Evolutionary conservation across 2,797 vertebrate genomes (phyloP).

Genomic region (Hylomyscus alleni): DNA sequence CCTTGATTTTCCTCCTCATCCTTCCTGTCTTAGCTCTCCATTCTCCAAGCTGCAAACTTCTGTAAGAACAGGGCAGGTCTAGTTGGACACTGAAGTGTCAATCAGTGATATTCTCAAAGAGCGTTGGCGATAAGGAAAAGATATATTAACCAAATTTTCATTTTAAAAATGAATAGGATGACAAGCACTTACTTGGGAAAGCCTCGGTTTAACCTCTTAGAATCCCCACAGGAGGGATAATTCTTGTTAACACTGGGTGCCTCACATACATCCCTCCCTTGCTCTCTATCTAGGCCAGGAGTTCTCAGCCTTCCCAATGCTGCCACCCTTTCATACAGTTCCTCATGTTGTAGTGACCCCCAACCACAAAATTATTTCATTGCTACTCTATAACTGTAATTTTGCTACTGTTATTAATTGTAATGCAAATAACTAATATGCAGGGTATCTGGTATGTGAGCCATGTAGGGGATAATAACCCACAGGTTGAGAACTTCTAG

Average conservation of each 20-base stretch:
- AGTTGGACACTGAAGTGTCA: not conserved
- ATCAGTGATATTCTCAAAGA: not conserved
- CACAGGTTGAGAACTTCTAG: not conserved
- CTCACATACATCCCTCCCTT: accelerated
- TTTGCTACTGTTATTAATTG: not conserved
- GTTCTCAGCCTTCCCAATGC: not conserved
- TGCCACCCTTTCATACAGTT: not conserved
- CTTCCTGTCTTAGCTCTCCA: not conserved
- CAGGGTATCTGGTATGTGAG: too few species aligned
- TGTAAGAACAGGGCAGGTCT: not conserved
- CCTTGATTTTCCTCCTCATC: not conserved
- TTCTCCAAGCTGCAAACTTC: not conserved
- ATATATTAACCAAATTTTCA: not conserved
- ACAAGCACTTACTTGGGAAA: not conserved
- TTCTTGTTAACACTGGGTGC: not conserved
- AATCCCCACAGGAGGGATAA: not conserved
- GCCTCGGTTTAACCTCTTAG: not conserved
- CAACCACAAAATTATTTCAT: not conserved
- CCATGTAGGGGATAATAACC: not conserved
- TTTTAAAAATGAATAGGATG: not conserved
- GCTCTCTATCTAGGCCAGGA: not conserved
- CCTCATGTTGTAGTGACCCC: not conserved
- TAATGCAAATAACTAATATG: not conserved
- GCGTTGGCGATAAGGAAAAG: not conserved
- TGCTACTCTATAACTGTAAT: not conserved